Conservation (phyloP, 2,888 invertebrate species). For the Noctua janthina region DNA sequence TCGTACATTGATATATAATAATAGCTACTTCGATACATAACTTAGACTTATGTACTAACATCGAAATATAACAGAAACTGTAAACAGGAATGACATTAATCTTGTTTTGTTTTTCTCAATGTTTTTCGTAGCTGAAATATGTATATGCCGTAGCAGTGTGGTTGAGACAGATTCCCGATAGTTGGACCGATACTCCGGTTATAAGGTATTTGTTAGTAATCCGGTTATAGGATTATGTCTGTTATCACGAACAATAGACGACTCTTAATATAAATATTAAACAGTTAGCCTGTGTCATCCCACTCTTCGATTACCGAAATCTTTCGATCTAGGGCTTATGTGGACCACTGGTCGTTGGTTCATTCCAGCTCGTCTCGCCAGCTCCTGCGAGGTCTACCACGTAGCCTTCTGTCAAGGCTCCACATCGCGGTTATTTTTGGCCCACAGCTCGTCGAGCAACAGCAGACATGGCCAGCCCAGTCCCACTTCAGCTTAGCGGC, state of each 20-base stretch:
- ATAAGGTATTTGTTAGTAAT: slow-evolving; percentile 31
- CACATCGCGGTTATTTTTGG: background rate
- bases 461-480: too few species aligned
- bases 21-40: background rate
- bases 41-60: background rate
- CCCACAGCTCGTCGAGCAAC: background rate
- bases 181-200: slow-evolving; percentile 19
- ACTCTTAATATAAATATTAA: background rate
- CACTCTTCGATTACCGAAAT: too few species aligned
- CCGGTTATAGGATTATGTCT: slow-evolving; percentile 33
- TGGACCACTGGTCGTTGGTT: too few species aligned
- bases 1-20: background rate
- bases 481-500: too few species aligned
- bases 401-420: too few species aligned
- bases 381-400: too few species aligned
- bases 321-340: too few species aligned
- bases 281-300: background rate
- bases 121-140: slow-evolving; percentile 37
- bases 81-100: slow-evolving; percentile 13
- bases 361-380: too few species aligned
- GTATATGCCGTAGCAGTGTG: slow-evolving; percentile 34
- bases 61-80: background rate
- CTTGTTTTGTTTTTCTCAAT: slow-evolving; percentile 13
- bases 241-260: background rate
- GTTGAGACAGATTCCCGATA: slow-evolving; percentile 47